A percentile compares a stretch with the other conserved stretches of the same genome.
phyloP scores from a whole-genome alignment of 2,888 invertebrate genomes.

The Apodemia mormo region DNA sequence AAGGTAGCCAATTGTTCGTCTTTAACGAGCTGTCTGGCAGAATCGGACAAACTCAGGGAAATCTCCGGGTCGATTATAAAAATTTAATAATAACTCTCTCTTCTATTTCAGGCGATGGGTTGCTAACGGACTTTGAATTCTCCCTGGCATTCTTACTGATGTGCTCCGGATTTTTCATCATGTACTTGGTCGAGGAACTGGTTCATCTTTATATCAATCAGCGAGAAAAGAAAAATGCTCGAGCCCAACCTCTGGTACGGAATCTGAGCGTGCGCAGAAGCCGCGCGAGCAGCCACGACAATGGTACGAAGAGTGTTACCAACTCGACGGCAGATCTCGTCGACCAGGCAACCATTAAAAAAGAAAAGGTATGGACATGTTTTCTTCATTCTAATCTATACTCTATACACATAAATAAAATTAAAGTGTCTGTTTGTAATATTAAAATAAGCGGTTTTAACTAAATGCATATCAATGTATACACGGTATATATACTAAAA shows the following conservation, averaged over 20 bases:
- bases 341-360: constrained; percentile 52
- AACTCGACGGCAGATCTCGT: constrained; percentile 73
- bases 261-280: constrained; percentile 71
- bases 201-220: constrained; percentile 85
- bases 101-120: constrained; percentile 52
- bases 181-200: constrained; percentile 90
- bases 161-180: constrained; percentile 88
- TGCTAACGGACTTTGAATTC: constrained; percentile 79
- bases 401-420: too few relatives aligned
- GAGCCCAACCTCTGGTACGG: constrained; percentile 59
- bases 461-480: too few relatives aligned
- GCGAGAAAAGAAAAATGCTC: constrained; percentile 62
- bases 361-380: constrained; percentile 45
- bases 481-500: too few relatives aligned
- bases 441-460: too few relatives aligned
- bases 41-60: too few relatives aligned
- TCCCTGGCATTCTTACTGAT: constrained; percentile 87
- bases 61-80: too few relatives aligned
- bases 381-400: background rate
- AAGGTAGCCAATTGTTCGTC: too few relatives aligned
- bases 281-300: constrained; percentile 42
- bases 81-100: background rate
- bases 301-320: constrained; percentile 56
- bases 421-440: too few relatives aligned
- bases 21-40: too few relatives aligned